Evolutionary conservation across 2,888 invertebrate species (phyloP), one percentile per base, ranked within the genome.

Genomic region (Caenorhabditis parvicauda): DNA sequence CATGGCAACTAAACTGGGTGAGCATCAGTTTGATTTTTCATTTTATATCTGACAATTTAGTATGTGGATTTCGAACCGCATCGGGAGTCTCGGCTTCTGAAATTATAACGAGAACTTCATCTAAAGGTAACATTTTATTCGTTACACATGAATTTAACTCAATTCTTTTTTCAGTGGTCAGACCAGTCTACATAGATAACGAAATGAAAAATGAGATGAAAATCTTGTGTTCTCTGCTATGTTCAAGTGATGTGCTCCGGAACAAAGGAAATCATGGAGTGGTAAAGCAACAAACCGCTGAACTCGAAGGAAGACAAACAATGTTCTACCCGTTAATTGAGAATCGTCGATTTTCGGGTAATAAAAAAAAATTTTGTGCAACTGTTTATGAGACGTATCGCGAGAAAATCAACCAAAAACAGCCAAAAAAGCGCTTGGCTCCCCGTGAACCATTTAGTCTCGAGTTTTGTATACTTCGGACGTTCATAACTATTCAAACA

Each of bases 111-210:
- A 55, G 35, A 32, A 22, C 49, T 50, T 55, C 55, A 32, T 41
- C 55, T 51, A 50, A 55, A 55, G 35, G 55, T 55, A 44, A 55
- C 19, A 49, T 55, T 55, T 55, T 21, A 25, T 50, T 55, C 50
- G 55, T 55, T 55, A 51, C 43, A 55, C 55, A 55, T 55, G 50
- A 49, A 55, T 49, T 50, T 49, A 51, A 55, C 50, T 55, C n/a
- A 29, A 32, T n/a, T n/a, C n/a, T n/a, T n/a, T n/a, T 41, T 55
- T 55, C 50, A 55, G 48, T 41, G 19, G 19, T 21, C 32, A 49
- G 32, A 55, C 39, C 49, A 55, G 55, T 55, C 48, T 42, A 41
- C 41, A 51, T 55, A 27, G 55, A 55, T 55, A 32, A 17, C 21
- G 55, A 49, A 55, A 55, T 55, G 55, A 55, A 32, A 42, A 55